phyloP scores from a whole-genome alignment of 2,113 vertebrate species.

The Gobio gobio region DNA sequence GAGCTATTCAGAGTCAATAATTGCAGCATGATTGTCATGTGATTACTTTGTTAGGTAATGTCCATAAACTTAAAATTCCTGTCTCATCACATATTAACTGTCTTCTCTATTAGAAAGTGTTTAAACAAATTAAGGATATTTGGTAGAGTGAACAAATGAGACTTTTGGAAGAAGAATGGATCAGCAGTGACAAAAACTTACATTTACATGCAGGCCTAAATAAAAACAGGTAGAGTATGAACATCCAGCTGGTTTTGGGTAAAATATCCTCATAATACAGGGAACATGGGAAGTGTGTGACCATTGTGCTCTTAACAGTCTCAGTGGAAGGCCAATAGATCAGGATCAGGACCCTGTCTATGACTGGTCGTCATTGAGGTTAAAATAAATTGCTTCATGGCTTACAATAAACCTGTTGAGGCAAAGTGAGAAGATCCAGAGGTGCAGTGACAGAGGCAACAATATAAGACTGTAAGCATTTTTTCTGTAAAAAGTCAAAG shows the following conservation, averaged over 20 bases:
- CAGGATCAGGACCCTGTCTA: not conserved
- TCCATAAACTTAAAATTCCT: not conserved
- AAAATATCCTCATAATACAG: not conserved
- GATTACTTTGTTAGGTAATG: not conserved
- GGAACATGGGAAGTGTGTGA: not conserved
- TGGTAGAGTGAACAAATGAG: not conserved
- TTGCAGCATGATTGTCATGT: not conserved
- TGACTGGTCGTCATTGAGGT: not conserved
- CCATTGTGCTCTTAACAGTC: not conserved
- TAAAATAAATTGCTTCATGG: not conserved
- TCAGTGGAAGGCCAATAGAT: not conserved
- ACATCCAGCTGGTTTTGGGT: not conserved
- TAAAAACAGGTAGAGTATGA: not conserved
- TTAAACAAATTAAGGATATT: not conserved
- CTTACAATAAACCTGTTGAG: not conserved
- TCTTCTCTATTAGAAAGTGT: not conserved
- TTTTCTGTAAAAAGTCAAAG: not conserved
- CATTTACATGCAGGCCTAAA: no score
- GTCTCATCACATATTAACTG: not conserved
- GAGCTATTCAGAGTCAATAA: no score
- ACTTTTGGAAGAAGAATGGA: not conserved
- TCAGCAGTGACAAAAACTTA: not conserved
- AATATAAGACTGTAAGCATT: not conserved
- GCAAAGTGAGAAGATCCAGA: not conserved
- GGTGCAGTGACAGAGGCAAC: not conserved